Evolutionary conservation across 2,797 vertebrate genomes (phyloP).

Genomic region (Rousettus madagascariensis): DNA sequence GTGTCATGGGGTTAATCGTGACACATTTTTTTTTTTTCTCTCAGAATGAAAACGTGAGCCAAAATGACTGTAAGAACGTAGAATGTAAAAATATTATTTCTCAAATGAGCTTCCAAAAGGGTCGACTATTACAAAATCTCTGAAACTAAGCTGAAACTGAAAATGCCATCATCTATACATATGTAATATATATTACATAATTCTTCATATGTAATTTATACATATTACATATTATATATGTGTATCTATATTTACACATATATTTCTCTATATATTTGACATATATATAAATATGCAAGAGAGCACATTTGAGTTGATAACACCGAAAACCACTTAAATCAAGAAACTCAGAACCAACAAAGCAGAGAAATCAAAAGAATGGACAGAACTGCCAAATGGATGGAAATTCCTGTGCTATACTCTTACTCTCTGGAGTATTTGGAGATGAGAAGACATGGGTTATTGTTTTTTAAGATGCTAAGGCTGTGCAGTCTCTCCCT

Average conservation of each 20-base stretch:
- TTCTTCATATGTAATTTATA: neutral
- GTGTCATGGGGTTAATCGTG: neutral
- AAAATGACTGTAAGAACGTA: neutral
- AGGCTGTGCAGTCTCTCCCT: neutral
- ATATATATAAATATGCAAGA: neutral
- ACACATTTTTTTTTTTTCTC: neutral
- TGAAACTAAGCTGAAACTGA: slow-evolving; percentile 15
- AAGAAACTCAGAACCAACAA: neutral
- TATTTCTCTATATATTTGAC: neutral
- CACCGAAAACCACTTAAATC: slow-evolving; percentile 19
- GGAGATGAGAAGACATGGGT: neutral
- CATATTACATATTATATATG: neutral
- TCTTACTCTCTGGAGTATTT: neutral
- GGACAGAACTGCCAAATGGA: neutral
- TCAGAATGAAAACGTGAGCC: neutral
- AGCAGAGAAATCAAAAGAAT: neutral
- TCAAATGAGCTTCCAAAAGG: neutral
- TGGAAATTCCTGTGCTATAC: neutral
- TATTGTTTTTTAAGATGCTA: neutral
- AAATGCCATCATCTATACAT: neutral
- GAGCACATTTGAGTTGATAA: neutral
- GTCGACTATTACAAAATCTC: neutral
- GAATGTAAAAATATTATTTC: slow-evolving; percentile 8
- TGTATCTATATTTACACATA: neutral
- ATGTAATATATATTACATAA: neutral